phyloP scores from a whole-genome alignment of 2,113 vertebrate species.

The Callopanchax toddi region DNA sequence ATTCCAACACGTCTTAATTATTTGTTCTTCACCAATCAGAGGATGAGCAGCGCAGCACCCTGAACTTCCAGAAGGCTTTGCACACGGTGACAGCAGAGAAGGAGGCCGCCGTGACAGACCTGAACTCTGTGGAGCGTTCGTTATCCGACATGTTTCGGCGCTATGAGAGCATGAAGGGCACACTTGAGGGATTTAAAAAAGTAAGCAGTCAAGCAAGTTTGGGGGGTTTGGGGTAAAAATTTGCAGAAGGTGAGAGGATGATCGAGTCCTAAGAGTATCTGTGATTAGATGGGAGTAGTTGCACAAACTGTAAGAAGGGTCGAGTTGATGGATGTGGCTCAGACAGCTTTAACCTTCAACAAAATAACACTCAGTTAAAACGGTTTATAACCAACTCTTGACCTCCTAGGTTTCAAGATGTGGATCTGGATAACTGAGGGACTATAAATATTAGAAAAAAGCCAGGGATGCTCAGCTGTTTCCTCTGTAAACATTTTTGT shows the following conservation, averaged over 20 bases:
- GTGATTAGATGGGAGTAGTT: too few species aligned
- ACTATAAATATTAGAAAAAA: conserved; percentile 2
- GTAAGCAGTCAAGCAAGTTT: conserved; percentile 61
- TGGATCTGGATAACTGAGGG: neutral
- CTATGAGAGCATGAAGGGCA: conserved; percentile 93
- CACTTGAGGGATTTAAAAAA: conserved; percentile 96
- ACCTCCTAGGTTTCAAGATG: neutral
- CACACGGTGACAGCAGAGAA: conserved; percentile 88
- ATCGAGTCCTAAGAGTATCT: too few species aligned
- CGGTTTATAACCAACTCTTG: too few species aligned
- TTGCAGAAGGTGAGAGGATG: neutral
- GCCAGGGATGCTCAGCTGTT: too few species aligned
- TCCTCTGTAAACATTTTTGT: neutral
- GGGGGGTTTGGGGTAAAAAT: neutral
- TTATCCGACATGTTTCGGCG: conserved; percentile 94
- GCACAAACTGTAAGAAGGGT: neutral
- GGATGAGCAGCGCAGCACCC: conserved; percentile 89
- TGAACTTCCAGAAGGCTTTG: conserved; percentile 88
- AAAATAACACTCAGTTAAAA: too few species aligned
- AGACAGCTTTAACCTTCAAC: too few species aligned
- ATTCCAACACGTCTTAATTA: neutral
- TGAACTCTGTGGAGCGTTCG: conserved; percentile 95
- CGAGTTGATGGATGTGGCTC: neutral
- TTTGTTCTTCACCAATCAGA: conserved; percentile 74
- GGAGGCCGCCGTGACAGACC: conserved; percentile 90